These are phyloP conservation scores for Rhimphoctona megacephalus DNA, from an alignment of 2,888 invertebrate genomes.

Conservation along the genomic window DNA sequence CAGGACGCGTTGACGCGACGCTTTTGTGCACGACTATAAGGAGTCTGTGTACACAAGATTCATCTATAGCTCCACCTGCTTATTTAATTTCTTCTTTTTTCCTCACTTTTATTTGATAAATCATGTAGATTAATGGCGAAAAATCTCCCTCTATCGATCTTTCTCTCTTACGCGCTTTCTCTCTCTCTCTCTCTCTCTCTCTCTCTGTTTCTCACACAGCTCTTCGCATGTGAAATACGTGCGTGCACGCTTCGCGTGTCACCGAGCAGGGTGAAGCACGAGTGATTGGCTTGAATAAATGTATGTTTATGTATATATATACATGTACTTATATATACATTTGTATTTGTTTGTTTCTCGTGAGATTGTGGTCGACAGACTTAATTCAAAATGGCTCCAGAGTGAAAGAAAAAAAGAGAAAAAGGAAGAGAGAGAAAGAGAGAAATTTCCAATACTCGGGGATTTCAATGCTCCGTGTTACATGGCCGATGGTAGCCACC, in stretches of 20 bases:
- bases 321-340: neutral
- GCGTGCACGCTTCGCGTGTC: conserved; percentile 62
- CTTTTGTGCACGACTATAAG: conserved; percentile 37
- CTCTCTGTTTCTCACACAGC: neutral
- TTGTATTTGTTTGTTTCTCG: conserved; percentile 37
- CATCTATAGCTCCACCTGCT: conserved; percentile 58
- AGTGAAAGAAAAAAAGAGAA: neutral
- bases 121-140: conserved; percentile 68
- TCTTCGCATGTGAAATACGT: conserved; percentile 14
- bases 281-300: conserved; percentile 42
- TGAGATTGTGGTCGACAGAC: conserved; percentile 2
- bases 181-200: conserved; percentile 19
- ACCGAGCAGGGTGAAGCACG: conserved; percentile 39
- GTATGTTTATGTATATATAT: conserved; percentile 28
- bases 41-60: conserved; percentile 33
- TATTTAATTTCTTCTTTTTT: conserved; percentile 45
- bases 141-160: neutral
- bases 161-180: neutral
- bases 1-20: conserved; percentile 55
- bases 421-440: conserved; percentile 13
- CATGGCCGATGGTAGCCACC: conserved; percentile 65
- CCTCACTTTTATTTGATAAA: conserved; percentile 63
- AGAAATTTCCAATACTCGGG: conserved; percentile 63
- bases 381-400: neutral
- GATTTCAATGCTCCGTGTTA: conserved; percentile 65